These are phyloP conservation scores for Drosophila micromelanica DNA, from an alignment of 1,140 invertebrate genomes.

Conservation along the genomic window DNA sequence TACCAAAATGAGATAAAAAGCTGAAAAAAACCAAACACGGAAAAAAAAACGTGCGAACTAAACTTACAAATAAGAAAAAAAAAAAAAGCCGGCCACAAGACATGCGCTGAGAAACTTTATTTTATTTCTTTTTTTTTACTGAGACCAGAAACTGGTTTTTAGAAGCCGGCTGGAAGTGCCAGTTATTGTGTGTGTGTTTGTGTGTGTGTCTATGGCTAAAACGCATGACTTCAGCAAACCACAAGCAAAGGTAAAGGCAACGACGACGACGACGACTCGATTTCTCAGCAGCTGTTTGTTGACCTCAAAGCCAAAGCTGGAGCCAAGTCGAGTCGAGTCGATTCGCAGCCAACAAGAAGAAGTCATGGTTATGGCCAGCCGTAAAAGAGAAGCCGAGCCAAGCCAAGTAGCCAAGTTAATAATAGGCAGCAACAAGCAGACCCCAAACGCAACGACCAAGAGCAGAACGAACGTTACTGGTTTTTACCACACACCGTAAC, in stretches of 20 bases:
- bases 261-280: conserved; percentile 15
- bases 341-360: conserved; percentile 39
- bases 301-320: conserved; percentile 71
- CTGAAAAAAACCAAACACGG: conserved; percentile 15
- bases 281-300: conserved; percentile 80
- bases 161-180: conserved; percentile 56
- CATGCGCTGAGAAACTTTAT: conserved; percentile 73
- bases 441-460: conserved; percentile 22
- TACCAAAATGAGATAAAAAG: conserved; percentile 10
- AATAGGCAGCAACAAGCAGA: conserved; percentile 54
- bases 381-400: conserved; percentile 48
- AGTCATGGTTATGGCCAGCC: conserved; percentile 82
- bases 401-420: conserved; percentile 71
- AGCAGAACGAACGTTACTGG: conserved; percentile 53
- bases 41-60: conserved; percentile 76
- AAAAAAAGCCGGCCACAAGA: conserved; percentile 61
- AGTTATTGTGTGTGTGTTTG: conserved; percentile 7
- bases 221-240: conserved; percentile 77
- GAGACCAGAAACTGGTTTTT: conserved; percentile 70
- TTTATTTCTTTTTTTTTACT: conserved; percentile 23
- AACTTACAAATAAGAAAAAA: conserved; percentile 58
- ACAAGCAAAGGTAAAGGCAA: conserved; percentile 31
- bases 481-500: conserved; percentile 18
- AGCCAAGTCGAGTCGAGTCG: conserved; percentile 11
- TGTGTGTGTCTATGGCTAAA: conserved; percentile 29